Conservation (phyloP, 1,140 invertebrate genomes). For the Chionoecetes opilio region DNA sequence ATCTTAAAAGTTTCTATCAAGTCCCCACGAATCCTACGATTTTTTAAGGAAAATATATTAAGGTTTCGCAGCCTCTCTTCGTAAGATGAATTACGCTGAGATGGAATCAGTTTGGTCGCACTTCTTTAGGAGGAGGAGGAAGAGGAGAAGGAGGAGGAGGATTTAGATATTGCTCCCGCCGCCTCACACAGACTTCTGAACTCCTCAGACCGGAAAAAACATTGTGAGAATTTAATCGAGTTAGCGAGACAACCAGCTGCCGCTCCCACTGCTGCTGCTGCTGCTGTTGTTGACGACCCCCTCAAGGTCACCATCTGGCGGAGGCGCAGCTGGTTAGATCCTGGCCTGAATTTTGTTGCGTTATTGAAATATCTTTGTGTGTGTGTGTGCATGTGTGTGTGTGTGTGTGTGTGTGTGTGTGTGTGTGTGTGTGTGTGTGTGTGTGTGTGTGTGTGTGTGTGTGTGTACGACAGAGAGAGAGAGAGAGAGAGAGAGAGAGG, state of each 20-base stretch:
- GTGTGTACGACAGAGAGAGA: neutral
- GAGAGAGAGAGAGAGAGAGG: no score
- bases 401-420: no score
- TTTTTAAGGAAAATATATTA: no score
- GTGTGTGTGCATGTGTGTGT: neutral
- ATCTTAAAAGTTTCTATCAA: no score
- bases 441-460: neutral
- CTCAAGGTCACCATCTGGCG: neutral
- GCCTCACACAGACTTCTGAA: neutral
- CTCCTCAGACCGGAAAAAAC: neutral
- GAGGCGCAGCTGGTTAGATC: constrained; percentile 1
- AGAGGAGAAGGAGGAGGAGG: neutral
- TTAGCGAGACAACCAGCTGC: neutral
- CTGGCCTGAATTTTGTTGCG: neutral
- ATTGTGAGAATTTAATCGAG: neutral
- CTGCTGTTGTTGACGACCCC: neutral
- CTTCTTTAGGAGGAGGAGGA: no score
- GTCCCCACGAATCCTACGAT: no score
- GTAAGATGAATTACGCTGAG: no score
- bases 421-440: neutral
- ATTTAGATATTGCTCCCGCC: neutral
- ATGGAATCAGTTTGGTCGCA: no score
- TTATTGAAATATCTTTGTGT: no score
- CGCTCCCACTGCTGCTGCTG: neutral
- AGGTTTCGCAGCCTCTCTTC: no score